Percentiles rank a stretch among this genome's conserved stretches.
phyloP scores from a whole-genome alignment of 2,797 vertebrate genomes.

The Tenualosa thibaudeaui region DNA sequence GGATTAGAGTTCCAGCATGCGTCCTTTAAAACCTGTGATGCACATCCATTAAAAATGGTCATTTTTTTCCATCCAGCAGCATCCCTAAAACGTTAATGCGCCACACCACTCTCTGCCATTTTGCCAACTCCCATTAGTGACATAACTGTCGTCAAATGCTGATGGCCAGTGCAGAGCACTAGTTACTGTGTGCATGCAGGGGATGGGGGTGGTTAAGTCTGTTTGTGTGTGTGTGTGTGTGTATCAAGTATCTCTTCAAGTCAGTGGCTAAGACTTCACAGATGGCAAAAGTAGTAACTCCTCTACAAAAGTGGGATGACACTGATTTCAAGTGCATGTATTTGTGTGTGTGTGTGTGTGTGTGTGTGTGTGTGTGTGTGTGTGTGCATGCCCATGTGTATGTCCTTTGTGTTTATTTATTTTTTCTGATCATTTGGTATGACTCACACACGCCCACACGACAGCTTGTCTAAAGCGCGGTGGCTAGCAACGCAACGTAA shows the following conservation, averaged over 20 bases:
- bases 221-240: constrained; percentile 7
- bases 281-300: background rate
- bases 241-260: background rate
- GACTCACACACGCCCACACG: constrained; percentile 46
- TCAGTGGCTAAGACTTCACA: background rate
- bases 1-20: background rate
- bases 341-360: too few species aligned
- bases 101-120: background rate
- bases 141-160: background rate
- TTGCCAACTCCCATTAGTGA: background rate
- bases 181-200: background rate
- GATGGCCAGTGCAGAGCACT: background rate
- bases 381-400: background rate
- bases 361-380: too few species aligned
- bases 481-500: background rate
- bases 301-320: background rate
- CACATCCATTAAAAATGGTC: background rate
- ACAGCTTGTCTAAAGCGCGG: constrained; percentile 38
- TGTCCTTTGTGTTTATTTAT: constrained; percentile 5
- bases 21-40: background rate
- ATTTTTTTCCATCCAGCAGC: background rate
- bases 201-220: background rate
- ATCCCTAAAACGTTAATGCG: background rate
- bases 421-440: constrained; percentile 27
- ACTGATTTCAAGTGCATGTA: background rate